Percentiles rank a stretch among this genome's conserved stretches.
Evolutionary conservation across 2,888 invertebrate species (phyloP).

Genomic region (Drosophila mercatorum): DNA sequence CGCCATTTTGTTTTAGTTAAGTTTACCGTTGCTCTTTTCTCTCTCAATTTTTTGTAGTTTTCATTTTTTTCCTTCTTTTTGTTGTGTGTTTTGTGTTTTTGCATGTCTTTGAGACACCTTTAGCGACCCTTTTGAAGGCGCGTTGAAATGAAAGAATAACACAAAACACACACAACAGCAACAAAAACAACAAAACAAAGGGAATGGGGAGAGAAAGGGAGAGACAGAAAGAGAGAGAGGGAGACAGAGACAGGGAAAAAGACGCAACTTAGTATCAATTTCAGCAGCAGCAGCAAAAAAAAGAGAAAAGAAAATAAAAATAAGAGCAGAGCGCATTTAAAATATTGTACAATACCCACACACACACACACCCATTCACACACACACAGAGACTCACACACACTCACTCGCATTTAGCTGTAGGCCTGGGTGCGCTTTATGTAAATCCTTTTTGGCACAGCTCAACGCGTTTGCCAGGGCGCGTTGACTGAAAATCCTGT

Average conservation of each 20-base stretch:
- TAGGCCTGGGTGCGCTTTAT: slow-evolving; percentile 26
- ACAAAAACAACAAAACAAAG: slow-evolving; percentile 35
- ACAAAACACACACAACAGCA: slow-evolving; percentile 54
- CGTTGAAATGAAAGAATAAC: slow-evolving; percentile 79
- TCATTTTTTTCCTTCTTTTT: slow-evolving; percentile 4
- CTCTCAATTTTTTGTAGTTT: slow-evolving; percentile 6
- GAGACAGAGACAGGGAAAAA: slow-evolving; percentile 21
- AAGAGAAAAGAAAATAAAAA: slow-evolving; percentile 49
- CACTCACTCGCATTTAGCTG: background rate
- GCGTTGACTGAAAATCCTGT: slow-evolving; percentile 66
- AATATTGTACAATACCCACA: slow-evolving; percentile 57
- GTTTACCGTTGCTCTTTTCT: background rate
- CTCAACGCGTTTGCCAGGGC: slow-evolving; percentile 68
- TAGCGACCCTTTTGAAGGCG: slow-evolving; percentile 60
- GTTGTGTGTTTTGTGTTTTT: slow-evolving; percentile 20
- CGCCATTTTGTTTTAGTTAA: slow-evolving; percentile 43
- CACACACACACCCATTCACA: slow-evolving; percentile 5
- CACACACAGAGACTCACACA: slow-evolving; percentile 5
- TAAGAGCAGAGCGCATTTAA: slow-evolving; percentile 54
- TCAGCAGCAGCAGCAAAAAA: slow-evolving; percentile 46
- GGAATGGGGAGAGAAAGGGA: background rate
- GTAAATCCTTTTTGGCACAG: slow-evolving; percentile 81
- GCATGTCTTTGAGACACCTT: slow-evolving; percentile 58
- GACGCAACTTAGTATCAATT: slow-evolving; percentile 67
- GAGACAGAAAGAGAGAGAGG: background rate